phyloP scores from a whole-genome alignment of 2,888 invertebrate genomes.

The Anticlea derivata region DNA sequence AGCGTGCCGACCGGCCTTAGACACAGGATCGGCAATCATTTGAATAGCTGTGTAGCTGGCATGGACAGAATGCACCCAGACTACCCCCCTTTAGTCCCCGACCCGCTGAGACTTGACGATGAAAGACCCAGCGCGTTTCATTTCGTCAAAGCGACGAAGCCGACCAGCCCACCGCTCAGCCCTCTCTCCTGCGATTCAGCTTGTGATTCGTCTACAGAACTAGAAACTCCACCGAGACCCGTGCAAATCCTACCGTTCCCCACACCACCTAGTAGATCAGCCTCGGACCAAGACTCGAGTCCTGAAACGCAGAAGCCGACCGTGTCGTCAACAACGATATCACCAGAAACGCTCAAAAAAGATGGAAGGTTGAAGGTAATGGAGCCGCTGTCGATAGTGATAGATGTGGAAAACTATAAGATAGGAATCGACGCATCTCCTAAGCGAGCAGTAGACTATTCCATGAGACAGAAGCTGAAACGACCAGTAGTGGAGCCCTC shows the following conservation, averaged over 20 bases:
- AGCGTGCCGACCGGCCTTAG: constrained; percentile 84
- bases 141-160: constrained; percentile 67
- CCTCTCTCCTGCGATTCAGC: constrained; percentile 89
- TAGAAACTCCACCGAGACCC: constrained; percentile 79
- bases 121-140: constrained; percentile 76
- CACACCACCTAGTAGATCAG: constrained; percentile 85
- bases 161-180: constrained; percentile 88
- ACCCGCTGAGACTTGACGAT: constrained; percentile 70
- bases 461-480: constrained; percentile 70
- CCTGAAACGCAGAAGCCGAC: constrained; percentile 78
- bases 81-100: constrained; percentile 84
- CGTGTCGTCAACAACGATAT: constrained; percentile 82
- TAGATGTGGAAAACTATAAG: constrained; percentile 78
- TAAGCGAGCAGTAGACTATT: constrained; percentile 76
- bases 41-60: constrained; percentile 86
- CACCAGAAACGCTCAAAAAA: constrained; percentile 67
- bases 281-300: constrained; percentile 80
- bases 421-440: constrained; percentile 78
- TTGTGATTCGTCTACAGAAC: constrained; percentile 84
- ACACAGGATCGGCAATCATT: constrained; percentile 86
- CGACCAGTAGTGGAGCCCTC: constrained; percentile 57
- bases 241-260: constrained; percentile 75
- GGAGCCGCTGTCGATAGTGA: constrained; percentile 77
- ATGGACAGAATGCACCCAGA: constrained; percentile 69
- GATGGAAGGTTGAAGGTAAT: constrained; percentile 67